Evolutionary conservation across 1,140 invertebrate species (phyloP), one percentile per base, ranked within the genome.

Genomic region (Drosophila fuyamai): DNA sequence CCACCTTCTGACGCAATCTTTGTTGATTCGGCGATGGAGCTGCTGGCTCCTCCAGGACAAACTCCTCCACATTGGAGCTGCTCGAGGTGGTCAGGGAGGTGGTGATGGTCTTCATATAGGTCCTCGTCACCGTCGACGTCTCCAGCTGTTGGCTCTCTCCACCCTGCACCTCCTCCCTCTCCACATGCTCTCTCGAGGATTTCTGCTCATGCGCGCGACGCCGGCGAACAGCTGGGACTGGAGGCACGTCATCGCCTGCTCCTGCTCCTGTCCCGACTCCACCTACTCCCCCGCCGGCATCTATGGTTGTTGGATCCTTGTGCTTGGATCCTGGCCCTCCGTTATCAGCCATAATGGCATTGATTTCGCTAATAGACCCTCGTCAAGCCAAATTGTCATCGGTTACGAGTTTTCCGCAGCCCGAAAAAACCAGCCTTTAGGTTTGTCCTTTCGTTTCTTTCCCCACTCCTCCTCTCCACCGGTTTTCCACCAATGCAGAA

Each of bases 1-100:
- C 95, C 59, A 97, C 96, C 80, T 95, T 94, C 75, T 96, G 95
- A 44, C 94, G 93, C 12, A 96, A 93, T 44, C 94, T 89, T 91
- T 93, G 92, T 93, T 93, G 93, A 27, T 71, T 71, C 93, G 93
- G 93, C 93, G 91, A 93, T 62, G 92, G 93, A 81, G 62, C 67
- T 57, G 44, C 23, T 29, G 65, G 27, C 54, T 73, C 63, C 40
- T 48, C 53, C 27, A 78, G 65, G 9, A 80, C 53, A 29, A 77
- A 48, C 44, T 76, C 62, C 48, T 76, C 68, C 4, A 55, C 46
- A 10, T 65, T 74, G 41, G 60, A 68, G 47, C 76, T 82, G 35
- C 72, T 89, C 23, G 77, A 79, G 27, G 81, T 81, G 60, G 74
- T 90, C 50, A 89, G 38, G 46, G 85, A 89, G 14, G 84, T 89